Conservation (phyloP, 2,797 vertebrate genomes). For the Menidia menidia region DNA sequence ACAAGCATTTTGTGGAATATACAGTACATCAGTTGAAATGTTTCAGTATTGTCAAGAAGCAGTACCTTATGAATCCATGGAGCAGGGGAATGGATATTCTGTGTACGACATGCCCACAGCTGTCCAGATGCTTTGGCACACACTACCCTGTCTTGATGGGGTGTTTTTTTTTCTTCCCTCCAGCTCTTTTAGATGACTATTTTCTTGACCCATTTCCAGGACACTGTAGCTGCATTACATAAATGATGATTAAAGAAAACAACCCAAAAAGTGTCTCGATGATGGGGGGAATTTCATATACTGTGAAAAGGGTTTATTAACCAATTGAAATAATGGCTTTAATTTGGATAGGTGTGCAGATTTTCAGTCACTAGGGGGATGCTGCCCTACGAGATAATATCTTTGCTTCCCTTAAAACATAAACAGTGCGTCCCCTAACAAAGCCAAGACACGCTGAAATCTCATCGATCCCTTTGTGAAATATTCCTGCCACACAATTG, state of each 20-base stretch:
- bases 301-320: constrained; percentile 31
- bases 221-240: constrained; percentile 61
- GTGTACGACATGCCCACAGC: constrained; percentile 76
- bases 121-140: constrained; percentile 68
- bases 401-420: constrained; percentile 63
- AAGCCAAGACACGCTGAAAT: constrained; percentile 42
- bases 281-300: constrained; percentile 35
- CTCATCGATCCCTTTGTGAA: constrained; percentile 50
- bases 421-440: constrained; percentile 33
- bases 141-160: constrained; percentile 45
- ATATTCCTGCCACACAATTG: constrained; percentile 45
- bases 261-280: constrained; percentile 59
- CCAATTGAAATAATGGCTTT: neutral
- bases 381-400: constrained; percentile 28
- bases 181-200: constrained; percentile 13
- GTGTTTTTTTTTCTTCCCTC: constrained; percentile 21
- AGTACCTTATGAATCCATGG: constrained; percentile 60
- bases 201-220: constrained; percentile 41
- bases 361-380: constrained; percentile 40
- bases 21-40: constrained; percentile 79
- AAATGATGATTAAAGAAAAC: constrained; percentile 37
- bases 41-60: constrained; percentile 74
- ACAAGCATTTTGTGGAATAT: constrained; percentile 82
- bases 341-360: constrained; percentile 51
- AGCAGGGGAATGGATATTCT: constrained; percentile 63